Conservation (phyloP, 2,888 invertebrate species). For the Meteorus colon region DNA sequence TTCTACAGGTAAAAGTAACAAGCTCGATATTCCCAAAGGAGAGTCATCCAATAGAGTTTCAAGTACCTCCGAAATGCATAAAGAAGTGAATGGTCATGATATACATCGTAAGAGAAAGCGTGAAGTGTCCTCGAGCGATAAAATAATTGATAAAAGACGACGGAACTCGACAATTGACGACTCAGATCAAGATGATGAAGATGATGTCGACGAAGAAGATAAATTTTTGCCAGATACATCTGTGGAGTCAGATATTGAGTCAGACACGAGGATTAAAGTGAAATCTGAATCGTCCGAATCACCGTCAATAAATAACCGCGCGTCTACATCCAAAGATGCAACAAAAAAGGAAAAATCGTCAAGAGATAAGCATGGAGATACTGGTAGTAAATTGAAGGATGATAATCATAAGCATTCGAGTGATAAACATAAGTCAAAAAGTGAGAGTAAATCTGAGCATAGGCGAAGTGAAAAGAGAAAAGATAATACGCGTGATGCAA, state of each 20-base stretch:
- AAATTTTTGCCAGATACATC: conserved; percentile 46
- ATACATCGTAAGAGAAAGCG: conserved; percentile 56
- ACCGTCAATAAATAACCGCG: conserved; percentile 35
- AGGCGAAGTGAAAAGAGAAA: conserved; percentile 55
- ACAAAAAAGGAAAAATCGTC: conserved; percentile 47
- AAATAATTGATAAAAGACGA: conserved; percentile 54
- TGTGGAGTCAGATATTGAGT: conserved; percentile 47
- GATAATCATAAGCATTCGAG: conserved; percentile 55
- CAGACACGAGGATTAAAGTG: conserved; percentile 31
- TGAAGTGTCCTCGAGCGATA: conserved; percentile 49
- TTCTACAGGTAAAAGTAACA: conserved; percentile 47
- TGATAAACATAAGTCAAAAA: conserved; percentile 65
- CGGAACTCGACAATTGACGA: conserved; percentile 51
- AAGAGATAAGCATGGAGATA: conserved; percentile 48
- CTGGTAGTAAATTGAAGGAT: conserved; percentile 51
- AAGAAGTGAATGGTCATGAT: conserved; percentile 48
- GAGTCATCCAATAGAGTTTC: conserved; percentile 53
- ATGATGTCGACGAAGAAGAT: conserved; percentile 31
- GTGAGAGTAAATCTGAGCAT: conserved; percentile 58
- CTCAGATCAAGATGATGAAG: conserved; percentile 40
- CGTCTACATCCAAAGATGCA: conserved; percentile 39
- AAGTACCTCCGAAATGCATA: conserved; percentile 37
- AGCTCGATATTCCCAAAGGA: conserved; percentile 38
- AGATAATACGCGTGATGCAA: conserved; percentile 56
- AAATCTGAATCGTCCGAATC: conserved; percentile 46